Percentiles rank a stretch among this genome's conserved stretches.
Conservation (phyloP, 2,888 invertebrate genomes). For the Ptychoptera contaminata region DNA sequence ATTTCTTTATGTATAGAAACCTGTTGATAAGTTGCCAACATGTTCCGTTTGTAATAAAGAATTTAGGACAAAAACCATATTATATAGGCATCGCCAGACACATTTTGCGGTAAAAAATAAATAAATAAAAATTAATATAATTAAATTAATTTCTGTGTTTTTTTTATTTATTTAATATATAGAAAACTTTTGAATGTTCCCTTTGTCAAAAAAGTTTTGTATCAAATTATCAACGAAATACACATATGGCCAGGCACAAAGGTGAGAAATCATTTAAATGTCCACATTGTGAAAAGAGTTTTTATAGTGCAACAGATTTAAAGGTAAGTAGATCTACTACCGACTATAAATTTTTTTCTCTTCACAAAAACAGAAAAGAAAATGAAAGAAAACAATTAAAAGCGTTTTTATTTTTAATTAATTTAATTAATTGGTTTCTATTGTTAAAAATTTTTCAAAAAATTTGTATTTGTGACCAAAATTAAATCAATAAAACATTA, state of each 20-base stretch:
- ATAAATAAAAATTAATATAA: no score
- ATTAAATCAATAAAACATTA: not conserved
- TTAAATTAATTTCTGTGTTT: no score
- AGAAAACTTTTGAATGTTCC: conserved; percentile 23
- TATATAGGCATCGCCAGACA: conserved; percentile 44
- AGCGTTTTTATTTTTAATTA: not conserved
- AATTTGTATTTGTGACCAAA: no score
- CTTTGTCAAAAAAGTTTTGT: conserved; percentile 37
- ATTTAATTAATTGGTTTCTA: no score
- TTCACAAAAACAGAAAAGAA: not conserved
- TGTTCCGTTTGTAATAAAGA: conserved; percentile 44
- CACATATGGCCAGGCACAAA: conserved; percentile 36
- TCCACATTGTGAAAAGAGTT: conserved; percentile 39
- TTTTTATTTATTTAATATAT: not conserved
- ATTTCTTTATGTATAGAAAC: conserved; percentile 18
- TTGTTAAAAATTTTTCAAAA: no score
- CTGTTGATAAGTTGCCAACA: conserved; percentile 40
- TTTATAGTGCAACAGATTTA: conserved; percentile 40
- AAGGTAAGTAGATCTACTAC: conserved; percentile 30
- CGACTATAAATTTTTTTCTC: not conserved
- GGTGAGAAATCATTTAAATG: conserved; percentile 33
- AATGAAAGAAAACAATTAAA: not conserved
- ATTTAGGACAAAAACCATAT: conserved; percentile 41
- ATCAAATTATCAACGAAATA: conserved; percentile 35
- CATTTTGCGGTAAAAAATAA: conserved; percentile 38